phyloP scores from a whole-genome alignment of 2,113 vertebrate genomes.

The Chionodraco myersi region DNA sequence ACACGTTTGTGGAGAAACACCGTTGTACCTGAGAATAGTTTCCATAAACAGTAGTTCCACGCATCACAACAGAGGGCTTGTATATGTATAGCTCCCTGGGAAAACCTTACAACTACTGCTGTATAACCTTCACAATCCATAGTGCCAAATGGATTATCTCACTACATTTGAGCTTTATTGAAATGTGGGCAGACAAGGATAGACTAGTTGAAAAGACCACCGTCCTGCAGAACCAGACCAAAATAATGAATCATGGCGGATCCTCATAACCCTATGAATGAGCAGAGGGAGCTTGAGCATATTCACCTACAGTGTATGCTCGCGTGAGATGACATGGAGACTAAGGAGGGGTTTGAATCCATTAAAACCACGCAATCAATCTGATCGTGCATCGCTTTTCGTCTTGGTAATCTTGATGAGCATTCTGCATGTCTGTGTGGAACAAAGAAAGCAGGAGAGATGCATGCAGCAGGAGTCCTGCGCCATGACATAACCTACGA shows the following conservation, averaged over 20 bases:
- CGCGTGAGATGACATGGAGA: conserved; percentile 52
- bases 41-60: conserved; percentile 18
- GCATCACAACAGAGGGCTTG: conserved; percentile 28
- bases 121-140: conserved; percentile 80
- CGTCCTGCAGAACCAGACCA: conserved; percentile 6
- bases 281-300: conserved; percentile 9
- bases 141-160: conserved; percentile 76
- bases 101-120: conserved; percentile 78
- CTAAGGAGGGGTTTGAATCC: conserved; percentile 69
- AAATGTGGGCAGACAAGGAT: conserved; percentile 43
- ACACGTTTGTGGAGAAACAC: background rate
- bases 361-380: conserved; percentile 68
- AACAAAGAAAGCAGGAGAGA: conserved; percentile 25
- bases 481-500: background rate
- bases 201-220: conserved; percentile 56
- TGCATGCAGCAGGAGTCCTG: conserved; percentile 12
- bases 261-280: no score
- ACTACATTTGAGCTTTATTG: conserved; percentile 77
- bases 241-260: background rate
- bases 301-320: conserved; percentile 26
- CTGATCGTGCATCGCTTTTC: conserved; percentile 11
- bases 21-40: background rate
- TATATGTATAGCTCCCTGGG: conserved; percentile 68
- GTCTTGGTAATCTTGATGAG: conserved; percentile 67
- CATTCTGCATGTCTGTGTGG: conserved; percentile 36